Percentiles rank a stretch among this genome's conserved stretches.
Conservation (phyloP, 2,797 vertebrate genomes). For the Furcifer pardalis region DNA sequence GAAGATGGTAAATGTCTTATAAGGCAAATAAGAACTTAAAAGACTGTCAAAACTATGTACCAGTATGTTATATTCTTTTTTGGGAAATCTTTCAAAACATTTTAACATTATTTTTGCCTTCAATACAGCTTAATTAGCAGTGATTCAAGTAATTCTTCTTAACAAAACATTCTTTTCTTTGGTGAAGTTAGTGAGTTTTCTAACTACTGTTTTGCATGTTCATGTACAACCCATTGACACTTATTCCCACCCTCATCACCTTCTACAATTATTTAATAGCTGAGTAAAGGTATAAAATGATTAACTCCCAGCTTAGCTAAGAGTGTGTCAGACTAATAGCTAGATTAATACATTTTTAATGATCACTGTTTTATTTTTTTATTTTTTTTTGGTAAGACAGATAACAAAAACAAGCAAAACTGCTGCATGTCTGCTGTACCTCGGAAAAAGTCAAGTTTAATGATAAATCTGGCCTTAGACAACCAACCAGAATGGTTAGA, state of each 20-base stretch:
- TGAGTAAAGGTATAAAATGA: slow-evolving; percentile 73
- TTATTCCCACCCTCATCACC: slow-evolving; percentile 70
- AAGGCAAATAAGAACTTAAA: slow-evolving; percentile 48
- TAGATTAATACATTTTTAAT: slow-evolving; percentile 82
- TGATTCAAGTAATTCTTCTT: slow-evolving; percentile 59
- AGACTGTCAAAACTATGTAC: slow-evolving; percentile 37
- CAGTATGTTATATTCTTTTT: slow-evolving; percentile 38
- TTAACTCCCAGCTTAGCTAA: slow-evolving; percentile 75
- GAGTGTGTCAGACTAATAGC: slow-evolving; percentile 74
- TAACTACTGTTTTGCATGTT: slow-evolving; percentile 75
- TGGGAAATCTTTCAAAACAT: slow-evolving; percentile 59
- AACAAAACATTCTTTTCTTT: slow-evolving; percentile 76
- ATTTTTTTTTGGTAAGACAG: slow-evolving; percentile 68
- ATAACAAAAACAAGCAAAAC: slow-evolving; percentile 75
- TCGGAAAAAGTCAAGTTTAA: slow-evolving; percentile 91
- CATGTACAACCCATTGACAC: slow-evolving; percentile 72
- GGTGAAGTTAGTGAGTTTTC: slow-evolving; percentile 68
- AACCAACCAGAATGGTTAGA: slow-evolving; percentile 88
- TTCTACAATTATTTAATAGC: slow-evolving; percentile 74
- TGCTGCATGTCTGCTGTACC: slow-evolving; percentile 76
- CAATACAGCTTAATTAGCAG: slow-evolving; percentile 62
- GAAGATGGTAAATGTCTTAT: slow-evolving; percentile 45
- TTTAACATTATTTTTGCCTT: slow-evolving; percentile 56
- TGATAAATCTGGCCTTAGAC: slow-evolving; percentile 91
- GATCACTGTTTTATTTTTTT: slow-evolving; percentile 55